These are phyloP conservation scores for Globia sparganii DNA, from an alignment of 2,888 invertebrate species.

Conservation along the genomic window DNA sequence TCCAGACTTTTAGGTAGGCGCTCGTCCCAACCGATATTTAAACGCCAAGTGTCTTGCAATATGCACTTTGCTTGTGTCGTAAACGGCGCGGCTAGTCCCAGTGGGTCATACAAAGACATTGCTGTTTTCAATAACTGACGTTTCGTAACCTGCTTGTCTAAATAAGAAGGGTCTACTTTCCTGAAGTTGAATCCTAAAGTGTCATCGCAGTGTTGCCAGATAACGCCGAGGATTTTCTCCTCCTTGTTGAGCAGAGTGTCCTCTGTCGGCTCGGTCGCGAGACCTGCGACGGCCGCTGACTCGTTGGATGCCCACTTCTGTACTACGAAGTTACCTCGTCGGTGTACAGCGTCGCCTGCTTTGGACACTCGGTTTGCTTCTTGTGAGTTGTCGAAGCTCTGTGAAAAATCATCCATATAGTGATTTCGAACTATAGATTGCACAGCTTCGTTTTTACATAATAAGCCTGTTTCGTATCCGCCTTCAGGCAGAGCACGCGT, in stretches of 20 bases:
- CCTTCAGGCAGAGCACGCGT: not conserved
- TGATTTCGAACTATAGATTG: no score
- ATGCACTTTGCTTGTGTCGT: no score
- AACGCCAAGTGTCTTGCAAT: no score
- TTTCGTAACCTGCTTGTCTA: not conserved
- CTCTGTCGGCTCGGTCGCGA: no score
- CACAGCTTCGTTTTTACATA: not conserved
- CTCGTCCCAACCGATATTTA: not conserved
- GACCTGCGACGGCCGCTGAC: no score
- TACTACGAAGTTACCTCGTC: not conserved
- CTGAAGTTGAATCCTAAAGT: not conserved
- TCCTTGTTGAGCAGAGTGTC: not conserved
- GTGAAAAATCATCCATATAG: not conserved
- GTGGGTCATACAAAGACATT: no score
- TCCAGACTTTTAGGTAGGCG: not conserved
- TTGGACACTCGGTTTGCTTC: not conserved
- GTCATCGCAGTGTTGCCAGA: not conserved
- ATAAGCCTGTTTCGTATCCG: not conserved
- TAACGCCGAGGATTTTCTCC: not conserved
- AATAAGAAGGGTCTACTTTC: not conserved
- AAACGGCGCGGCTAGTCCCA: no score
- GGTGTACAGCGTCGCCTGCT: not conserved
- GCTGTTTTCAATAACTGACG: not conserved
- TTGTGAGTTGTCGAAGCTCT: not conserved
- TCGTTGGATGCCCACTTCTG: no score